A percentile compares a stretch with the other conserved stretches of the same genome.
Conservation (phyloP, 2,888 invertebrate species). For the Oegoconia quadripuncta region DNA sequence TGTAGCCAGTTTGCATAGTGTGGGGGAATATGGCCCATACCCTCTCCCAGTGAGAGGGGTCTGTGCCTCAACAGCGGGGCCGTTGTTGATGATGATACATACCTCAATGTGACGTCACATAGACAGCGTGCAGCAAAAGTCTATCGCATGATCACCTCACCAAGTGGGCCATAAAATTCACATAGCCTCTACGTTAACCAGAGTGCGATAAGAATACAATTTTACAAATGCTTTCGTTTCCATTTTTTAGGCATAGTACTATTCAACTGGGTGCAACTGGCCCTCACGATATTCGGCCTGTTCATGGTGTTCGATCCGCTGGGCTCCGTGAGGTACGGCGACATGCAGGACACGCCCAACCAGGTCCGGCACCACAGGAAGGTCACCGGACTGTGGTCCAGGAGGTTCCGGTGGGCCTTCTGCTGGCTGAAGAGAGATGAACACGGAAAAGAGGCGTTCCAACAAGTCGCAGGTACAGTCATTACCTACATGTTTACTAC, state of each 20-base stretch:
- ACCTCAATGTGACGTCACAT: too few species aligned
- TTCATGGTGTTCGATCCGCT: conserved; percentile 91
- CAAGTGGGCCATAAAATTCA: too few species aligned
- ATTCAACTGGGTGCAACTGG: conserved; percentile 89
- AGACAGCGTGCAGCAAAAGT: too few species aligned
- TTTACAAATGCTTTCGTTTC: not conserved
- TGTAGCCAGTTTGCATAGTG: too few species aligned
- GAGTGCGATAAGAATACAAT: too few species aligned
- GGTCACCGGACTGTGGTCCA: conserved; percentile 85
- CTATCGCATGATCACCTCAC: too few species aligned
- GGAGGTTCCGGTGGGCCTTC: conserved; percentile 86
- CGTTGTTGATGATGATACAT: too few species aligned
- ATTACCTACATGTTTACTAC: too few species aligned
- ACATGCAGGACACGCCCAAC: conserved; percentile 81
- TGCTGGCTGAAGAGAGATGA: conserved; percentile 86
- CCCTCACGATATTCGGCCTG: conserved; percentile 85
- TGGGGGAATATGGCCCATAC: too few species aligned
- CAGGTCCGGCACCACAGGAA: conserved; percentile 84
- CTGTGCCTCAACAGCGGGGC: too few species aligned
- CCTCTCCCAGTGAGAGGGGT: too few species aligned
- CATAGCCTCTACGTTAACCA: too few species aligned
- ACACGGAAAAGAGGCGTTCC: conserved; percentile 87
- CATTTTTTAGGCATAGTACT: conserved; percentile 82
- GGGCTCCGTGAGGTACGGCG: conserved; percentile 82
- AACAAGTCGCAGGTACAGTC: conserved; percentile 89